phyloP scores from a whole-genome alignment of 2,797 vertebrate species.

The Centropyge bicolor region DNA sequence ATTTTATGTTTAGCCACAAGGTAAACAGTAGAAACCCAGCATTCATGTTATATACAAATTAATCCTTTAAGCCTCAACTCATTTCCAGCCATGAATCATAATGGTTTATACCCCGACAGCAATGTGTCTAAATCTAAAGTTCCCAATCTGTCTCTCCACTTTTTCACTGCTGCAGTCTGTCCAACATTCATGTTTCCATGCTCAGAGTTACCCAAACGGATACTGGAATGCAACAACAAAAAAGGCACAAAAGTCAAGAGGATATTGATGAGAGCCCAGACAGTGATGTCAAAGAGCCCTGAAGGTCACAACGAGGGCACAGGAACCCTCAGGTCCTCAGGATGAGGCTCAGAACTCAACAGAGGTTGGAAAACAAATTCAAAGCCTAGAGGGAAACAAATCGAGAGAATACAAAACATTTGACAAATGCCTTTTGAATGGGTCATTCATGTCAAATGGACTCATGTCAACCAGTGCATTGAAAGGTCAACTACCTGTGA shows the following conservation, averaged over 20 bases:
- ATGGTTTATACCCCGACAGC: neutral
- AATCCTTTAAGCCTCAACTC: neutral
- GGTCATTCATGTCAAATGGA: slow-evolving; percentile 16
- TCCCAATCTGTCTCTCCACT: slow-evolving; percentile 11
- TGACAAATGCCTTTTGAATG: slow-evolving; percentile 28
- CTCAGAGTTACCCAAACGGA: slow-evolving; percentile 27
- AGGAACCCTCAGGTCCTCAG: slow-evolving; percentile 38
- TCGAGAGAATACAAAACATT: neutral
- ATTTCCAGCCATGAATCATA: neutral
- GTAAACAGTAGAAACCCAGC: neutral
- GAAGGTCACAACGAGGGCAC: slow-evolving; percentile 48
- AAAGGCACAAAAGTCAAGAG: slow-evolving; percentile 46
- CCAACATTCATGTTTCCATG: slow-evolving; percentile 25
- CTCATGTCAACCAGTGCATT: slow-evolving; percentile 10
- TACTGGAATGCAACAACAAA: slow-evolving; percentile 22
- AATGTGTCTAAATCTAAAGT: neutral
- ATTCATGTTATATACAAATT: neutral
- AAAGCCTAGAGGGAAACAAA: slow-evolving; percentile 38
- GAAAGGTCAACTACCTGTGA: slow-evolving; percentile 6
- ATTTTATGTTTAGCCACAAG: neutral
- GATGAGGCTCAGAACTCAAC: slow-evolving; percentile 41
- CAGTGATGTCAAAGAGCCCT: slow-evolving; percentile 42
- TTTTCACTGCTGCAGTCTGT: slow-evolving; percentile 12
- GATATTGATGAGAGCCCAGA: slow-evolving; percentile 42
- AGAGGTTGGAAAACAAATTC: slow-evolving; percentile 46